Evolutionary conservation across 1,140 invertebrate species (phyloP).

Genomic region (Stratiolaelaps scimitus): DNA sequence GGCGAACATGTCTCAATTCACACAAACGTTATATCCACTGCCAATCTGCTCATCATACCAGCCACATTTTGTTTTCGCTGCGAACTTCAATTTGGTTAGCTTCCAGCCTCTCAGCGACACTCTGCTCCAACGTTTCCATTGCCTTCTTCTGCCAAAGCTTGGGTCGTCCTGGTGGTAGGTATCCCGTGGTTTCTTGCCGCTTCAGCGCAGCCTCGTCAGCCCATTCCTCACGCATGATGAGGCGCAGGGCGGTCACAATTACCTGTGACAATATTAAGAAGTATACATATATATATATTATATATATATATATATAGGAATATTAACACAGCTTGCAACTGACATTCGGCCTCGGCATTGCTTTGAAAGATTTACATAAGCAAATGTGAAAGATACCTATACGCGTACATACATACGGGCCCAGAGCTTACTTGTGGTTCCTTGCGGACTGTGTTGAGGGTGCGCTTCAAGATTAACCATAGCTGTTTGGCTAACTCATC

Average conservation of each 20-base stretch:
- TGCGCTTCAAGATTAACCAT: conserved; percentile 70
- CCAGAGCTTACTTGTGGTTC: conserved; percentile 51
- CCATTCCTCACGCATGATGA: conserved; percentile 92
- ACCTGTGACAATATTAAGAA: conserved; percentile 47
- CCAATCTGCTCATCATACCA: conserved; percentile 53
- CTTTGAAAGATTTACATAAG: too few relatives aligned
- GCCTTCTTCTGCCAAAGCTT: conserved; percentile 82
- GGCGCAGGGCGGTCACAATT: conserved; percentile 86
- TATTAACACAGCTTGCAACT: too few relatives aligned
- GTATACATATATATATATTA: too few relatives aligned
- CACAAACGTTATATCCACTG: too few relatives aligned
- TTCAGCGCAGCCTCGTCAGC: conserved; percentile 63
- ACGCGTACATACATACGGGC: not conserved
- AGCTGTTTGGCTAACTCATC: conserved; percentile 73
- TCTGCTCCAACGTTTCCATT: conserved; percentile 62
- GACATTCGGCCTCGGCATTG: too few relatives aligned
- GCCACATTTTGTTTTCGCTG: conserved; percentile 84
- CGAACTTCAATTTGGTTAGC: conserved; percentile 80
- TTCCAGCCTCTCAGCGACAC: conserved; percentile 68
- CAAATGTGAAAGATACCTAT: too few relatives aligned
- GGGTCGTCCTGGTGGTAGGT: conserved; percentile 79
- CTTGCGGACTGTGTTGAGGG: conserved; percentile 81
- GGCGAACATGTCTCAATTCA: too few relatives aligned
- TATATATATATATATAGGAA: too few relatives aligned
- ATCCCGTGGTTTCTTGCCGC: conserved; percentile 65